These are phyloP conservation scores for Tridacna crocea DNA, from an alignment of 2,888 invertebrate species.

Conservation along the genomic window DNA sequence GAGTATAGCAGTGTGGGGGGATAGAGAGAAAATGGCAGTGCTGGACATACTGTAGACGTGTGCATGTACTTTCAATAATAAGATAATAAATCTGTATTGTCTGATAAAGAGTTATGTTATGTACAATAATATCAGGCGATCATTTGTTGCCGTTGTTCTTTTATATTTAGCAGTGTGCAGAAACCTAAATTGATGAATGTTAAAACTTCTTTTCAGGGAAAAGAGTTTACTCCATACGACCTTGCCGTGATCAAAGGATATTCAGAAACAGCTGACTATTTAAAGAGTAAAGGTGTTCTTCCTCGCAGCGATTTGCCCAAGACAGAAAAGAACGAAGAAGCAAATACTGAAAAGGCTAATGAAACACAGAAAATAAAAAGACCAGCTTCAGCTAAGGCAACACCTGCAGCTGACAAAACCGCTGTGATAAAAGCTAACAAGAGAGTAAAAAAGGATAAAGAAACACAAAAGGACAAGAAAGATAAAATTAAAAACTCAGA, in stretches of 20 bases:
- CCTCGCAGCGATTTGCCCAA: conserved; percentile 59
- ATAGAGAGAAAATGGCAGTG: no score
- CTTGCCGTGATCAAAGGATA: conserved; percentile 94
- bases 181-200: no score
- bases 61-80: no score
- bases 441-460: conserved; percentile 25
- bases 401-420: neutral
- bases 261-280: conserved; percentile 95
- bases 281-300: conserved; percentile 92
- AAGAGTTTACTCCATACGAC: conserved; percentile 95
- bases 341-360: conserved; percentile 11
- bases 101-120: no score
- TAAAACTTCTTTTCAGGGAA: conserved; percentile 85
- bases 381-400: conserved; percentile 15
- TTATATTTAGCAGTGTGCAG: no score
- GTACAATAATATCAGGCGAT: no score
- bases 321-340: conserved; percentile 14
- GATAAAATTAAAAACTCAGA: conserved; percentile 30
- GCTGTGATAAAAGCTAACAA: conserved; percentile 4
- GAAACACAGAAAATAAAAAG: conserved; percentile 17
- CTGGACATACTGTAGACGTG: no score
- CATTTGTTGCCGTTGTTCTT: no score
- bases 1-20: no score
- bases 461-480: conserved; percentile 19
- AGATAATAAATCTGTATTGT: no score